Base-by-base conservation (phyloP, 2,797 vertebrate species). In the Hyperoplus lanceolatus region DNA sequence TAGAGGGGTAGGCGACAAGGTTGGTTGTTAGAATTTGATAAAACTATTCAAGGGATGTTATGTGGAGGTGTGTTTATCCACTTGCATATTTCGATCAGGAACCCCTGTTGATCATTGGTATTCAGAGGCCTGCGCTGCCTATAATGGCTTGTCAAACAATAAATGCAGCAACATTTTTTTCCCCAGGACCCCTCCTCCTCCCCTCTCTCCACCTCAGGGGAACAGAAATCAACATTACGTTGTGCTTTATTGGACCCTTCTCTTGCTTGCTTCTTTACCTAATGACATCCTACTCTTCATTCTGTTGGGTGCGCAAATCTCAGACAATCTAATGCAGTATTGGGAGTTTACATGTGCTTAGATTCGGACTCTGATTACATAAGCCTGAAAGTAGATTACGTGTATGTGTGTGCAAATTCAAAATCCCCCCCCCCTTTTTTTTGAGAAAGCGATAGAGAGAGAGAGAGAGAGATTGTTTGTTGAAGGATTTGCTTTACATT, bases 131-230 rank as follows among this genome's bases (percentile, higher is more conserved):
- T 16, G 46, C 46, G 2, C 63, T 39, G 83, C 72, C 83, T 73
- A 46, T 88, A 90, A 89, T 87, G 81, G 80, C 82, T 80, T 90
- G 88, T 87, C 87, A 75, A 76, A 86, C 82, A 87, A 93, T 92
- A 89, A 90, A 90, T 80, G 75, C 83, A 80, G 70, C 75, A 85
- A 78, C 74, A 77, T 75, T 79, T 85, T 81, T 56, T 42, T 9
- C 10, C 49, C 14, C 53, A 80, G 57, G 69, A 58, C 29, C 29
- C 29, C 29, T 29, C 29, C 29, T 29, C 38, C 16, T 39, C 10
- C 56, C 55, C n/a, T 10, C 63, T 76, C 72, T 59, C 82, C 29
- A 29, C 66, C 45, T 42, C 57, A 1, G n/a, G 85, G 87, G 90
- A 87, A 77, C 58, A 50, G 51, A 77, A 86, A 91, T 91, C 83